A percentile compares a stretch with the other conserved stretches of the same genome.
phyloP scores from a whole-genome alignment of 2,113 vertebrate genomes.

The Notarius lentiginosus region DNA sequence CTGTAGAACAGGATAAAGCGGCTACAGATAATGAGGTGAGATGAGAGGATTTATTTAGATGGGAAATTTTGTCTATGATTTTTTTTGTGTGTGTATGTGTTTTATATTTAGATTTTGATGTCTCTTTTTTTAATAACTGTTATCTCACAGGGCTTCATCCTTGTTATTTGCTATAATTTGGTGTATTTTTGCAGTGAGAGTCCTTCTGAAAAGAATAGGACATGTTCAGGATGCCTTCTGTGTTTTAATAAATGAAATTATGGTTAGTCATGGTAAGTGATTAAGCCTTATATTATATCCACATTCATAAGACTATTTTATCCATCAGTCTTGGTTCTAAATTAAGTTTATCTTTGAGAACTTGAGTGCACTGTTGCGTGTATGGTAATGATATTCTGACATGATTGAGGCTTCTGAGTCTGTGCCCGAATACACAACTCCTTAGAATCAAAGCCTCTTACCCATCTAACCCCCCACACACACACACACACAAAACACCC shows the following conservation, averaged over 20 bases:
- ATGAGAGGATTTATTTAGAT: neutral
- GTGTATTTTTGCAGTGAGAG: neutral
- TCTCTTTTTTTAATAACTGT: neutral
- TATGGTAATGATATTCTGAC: slow-evolving; percentile 47
- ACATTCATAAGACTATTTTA: neutral
- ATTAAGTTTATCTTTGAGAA: neutral
- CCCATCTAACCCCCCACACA: slow-evolving; percentile 62
- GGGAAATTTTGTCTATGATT: neutral
- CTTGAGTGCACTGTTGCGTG: neutral
- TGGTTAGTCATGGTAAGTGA: neutral
- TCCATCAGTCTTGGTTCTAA: neutral
- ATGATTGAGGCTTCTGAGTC: slow-evolving; percentile 56
- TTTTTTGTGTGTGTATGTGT: neutral
- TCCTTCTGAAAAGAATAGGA: neutral
- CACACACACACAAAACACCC: slow-evolving; percentile 60
- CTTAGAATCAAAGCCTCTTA: slow-evolving; percentile 77
- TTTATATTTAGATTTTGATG: neutral
- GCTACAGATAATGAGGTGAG: no score
- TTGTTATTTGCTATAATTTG: neutral
- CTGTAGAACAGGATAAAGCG: no score
- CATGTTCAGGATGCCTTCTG: neutral
- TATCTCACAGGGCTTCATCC: no score
- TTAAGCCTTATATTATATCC: neutral
- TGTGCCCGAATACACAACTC: slow-evolving; percentile 80
- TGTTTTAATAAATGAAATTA: neutral